These are phyloP conservation scores for Malurus splendens DNA, from an alignment of 2,797 vertebrate genomes.

Conservation along the genomic window DNA sequence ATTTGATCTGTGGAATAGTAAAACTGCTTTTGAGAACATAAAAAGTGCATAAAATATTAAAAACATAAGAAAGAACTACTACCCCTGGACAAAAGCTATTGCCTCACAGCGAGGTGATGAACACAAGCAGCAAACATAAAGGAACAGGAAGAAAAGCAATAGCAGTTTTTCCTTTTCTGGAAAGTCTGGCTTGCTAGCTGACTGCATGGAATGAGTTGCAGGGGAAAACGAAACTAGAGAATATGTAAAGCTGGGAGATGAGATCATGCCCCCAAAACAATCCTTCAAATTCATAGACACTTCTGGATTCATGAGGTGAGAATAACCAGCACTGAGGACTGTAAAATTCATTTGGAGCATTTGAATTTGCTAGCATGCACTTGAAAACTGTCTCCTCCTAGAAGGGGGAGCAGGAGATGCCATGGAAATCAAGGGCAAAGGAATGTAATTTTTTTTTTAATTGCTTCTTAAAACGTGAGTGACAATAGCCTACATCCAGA, in stretches of 20 bases:
- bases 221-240: constrained; percentile 61
- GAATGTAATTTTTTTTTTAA: neutral
- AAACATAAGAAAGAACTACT: neutral
- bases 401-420: neutral
- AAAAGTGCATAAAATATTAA: neutral
- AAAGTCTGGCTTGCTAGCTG: constrained; percentile 42
- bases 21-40: constrained; percentile 5
- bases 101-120: neutral
- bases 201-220: constrained; percentile 39
- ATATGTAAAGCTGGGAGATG: constrained; percentile 60
- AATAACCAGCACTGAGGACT: constrained; percentile 49
- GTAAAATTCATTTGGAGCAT: constrained; percentile 61
- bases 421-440: neutral
- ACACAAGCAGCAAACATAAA: constrained; percentile 9
- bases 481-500: constrained; percentile 1
- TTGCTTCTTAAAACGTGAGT: neutral
- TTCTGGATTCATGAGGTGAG: constrained; percentile 68
- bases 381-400: constrained; percentile 38
- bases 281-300: constrained; percentile 62
- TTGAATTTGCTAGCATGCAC: constrained; percentile 43
- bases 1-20: neutral
- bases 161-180: constrained; percentile 42
- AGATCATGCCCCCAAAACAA: constrained; percentile 63
- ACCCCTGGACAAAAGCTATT: neutral
- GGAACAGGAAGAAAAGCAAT: neutral